phyloP scores from a whole-genome alignment of 2,888 invertebrate species.

The Nemotelus nigrinus region DNA sequence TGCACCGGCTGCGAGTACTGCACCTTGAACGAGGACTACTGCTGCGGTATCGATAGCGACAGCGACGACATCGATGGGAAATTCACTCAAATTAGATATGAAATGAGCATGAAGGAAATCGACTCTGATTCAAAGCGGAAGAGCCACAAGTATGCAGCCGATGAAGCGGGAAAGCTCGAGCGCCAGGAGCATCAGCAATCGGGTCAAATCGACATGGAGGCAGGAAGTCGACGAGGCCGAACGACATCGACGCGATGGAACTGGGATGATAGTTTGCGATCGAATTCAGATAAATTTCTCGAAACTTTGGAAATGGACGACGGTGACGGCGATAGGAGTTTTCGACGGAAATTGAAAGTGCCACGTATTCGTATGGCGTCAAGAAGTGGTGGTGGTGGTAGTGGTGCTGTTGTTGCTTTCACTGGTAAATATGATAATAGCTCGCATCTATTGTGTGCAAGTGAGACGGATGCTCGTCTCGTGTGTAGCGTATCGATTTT shows the following conservation, averaged over 20 bases:
- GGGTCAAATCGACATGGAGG: neutral
- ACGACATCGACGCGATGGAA: conserved; percentile 55
- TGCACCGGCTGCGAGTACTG: conserved; percentile 43
- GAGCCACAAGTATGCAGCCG: neutral
- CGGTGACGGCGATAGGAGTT: conserved; percentile 46
- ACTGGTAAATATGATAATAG: too few species aligned
- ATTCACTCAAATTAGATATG: conserved; percentile 60
- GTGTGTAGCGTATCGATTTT: too few species aligned
- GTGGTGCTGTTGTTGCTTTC: too few species aligned
- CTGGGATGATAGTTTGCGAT: conserved; percentile 63
- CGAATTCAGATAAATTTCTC: conserved; percentile 63
- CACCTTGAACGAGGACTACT: conserved; percentile 25
- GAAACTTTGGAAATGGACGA: conserved; percentile 62
- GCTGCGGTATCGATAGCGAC: conserved; percentile 55
- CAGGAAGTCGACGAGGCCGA: neutral
- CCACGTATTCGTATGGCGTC: conserved; percentile 44
- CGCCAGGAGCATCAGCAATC: neutral
- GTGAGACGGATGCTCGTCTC: too few species aligned
- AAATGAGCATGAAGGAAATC: conserved; percentile 58
- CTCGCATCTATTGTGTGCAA: too few species aligned
- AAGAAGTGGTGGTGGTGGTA: neutral
- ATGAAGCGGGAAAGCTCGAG: neutral
- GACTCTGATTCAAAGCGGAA: conserved; percentile 23
- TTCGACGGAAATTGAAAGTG: conserved; percentile 45
- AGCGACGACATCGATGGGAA: conserved; percentile 62